These are phyloP conservation scores for Thunnus maccoyii DNA, from an alignment of 2,113 vertebrate genomes.

Conservation along the genomic window DNA sequence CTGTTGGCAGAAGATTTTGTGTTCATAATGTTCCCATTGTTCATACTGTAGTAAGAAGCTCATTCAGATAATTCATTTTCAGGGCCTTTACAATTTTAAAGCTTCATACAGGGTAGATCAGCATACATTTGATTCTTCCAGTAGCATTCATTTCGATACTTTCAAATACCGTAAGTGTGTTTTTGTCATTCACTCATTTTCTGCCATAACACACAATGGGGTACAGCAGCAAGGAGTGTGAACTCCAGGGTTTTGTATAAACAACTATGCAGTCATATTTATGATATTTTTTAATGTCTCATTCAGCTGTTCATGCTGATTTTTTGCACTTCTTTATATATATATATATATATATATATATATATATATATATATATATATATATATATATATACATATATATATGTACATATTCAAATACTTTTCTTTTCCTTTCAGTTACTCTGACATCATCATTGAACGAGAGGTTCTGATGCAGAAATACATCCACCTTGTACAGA, in stretches of 20 bases:
- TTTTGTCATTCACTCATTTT: neutral
- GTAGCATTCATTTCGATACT: no score
- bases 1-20: neutral
- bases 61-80: neutral
- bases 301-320: neutral
- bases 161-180: neutral
- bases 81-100: neutral
- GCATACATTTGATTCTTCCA: neutral
- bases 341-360: no score
- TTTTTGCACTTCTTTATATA: neutral
- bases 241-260: neutral
- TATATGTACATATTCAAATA: neutral
- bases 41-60: neutral
- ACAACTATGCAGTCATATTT: neutral
- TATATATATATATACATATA: neutral
- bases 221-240: neutral
- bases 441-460: constrained; percentile 95
- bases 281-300: neutral
- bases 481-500: constrained; percentile 97
- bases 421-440: constrained; percentile 82
- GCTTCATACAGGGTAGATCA: neutral
- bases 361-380: neutral
- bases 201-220: neutral
- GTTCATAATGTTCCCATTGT: neutral
- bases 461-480: constrained; percentile 98